These are phyloP conservation scores for Myocastor coypus DNA, from an alignment of 2,113 vertebrate species.

Conservation along the genomic window DNA sequence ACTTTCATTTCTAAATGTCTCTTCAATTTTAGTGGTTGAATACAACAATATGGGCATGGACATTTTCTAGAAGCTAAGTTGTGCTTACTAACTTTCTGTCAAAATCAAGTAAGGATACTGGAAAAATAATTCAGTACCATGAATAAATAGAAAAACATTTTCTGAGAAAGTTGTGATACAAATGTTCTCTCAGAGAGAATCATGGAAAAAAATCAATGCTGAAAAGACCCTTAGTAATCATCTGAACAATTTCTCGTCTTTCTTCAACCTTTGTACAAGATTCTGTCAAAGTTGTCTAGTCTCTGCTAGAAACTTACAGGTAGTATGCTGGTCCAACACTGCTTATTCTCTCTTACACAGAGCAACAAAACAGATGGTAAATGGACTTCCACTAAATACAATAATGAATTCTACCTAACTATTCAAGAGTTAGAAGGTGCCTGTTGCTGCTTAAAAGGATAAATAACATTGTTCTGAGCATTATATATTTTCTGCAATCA, in stretches of 20 bases:
- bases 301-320: background rate
- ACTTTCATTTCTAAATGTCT: background rate
- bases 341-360: background rate
- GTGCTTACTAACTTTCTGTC: background rate
- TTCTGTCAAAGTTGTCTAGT: background rate
- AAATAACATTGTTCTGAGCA: constrained; percentile 9
- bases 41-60: background rate
- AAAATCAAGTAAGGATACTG: background rate
- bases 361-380: background rate
- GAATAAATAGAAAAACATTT: constrained; percentile 12
- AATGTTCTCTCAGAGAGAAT: constrained; percentile 1
- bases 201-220: background rate
- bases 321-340: background rate
- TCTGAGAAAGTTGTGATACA: background rate
- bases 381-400: background rate
- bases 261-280: background rate
- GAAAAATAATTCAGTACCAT: constrained; percentile 11
- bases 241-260: background rate
- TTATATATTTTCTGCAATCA: background rate
- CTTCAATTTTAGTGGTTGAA: background rate
- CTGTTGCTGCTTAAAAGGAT: background rate
- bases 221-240: background rate
- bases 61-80: background rate
- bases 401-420: constrained; percentile 16
- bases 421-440: constrained; percentile 21